Base-by-base conservation (phyloP, 2,888 invertebrate genomes). In the Heliconius cydno region DNA sequence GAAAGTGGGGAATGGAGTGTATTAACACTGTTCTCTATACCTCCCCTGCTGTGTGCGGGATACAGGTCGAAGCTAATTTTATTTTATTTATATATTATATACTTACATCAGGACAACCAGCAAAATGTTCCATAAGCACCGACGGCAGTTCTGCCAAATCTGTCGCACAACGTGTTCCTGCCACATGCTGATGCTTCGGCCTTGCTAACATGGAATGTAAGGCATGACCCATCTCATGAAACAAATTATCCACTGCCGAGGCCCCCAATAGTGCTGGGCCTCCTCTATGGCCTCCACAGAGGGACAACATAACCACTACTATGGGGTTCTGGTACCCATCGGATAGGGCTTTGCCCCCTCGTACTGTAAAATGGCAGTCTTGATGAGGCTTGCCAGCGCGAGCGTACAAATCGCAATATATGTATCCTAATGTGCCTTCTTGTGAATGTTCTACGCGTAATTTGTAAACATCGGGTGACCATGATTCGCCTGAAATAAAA, bases 111-210 rank as follows among this genome's bases (percentile, higher is more conserved):
- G 97, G 97, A 94, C 99, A 98, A 78, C 97, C 96, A 15, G 98
- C 98, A 95, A 99, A 99, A 92, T 98, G 98, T 94, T 99, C 99
- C 99, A 99, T 99, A 28, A 99, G 95, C 81, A 99, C 97, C n/a
- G 99, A 99, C 12, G 99, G 99, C 67, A 99, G 98, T 96, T 99
- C 99, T 2, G 99, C 99, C 89, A 99, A 98, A 95, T 99, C 99
- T 7, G 99, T 99, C 83, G 98, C 90, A 90, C 99, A 99, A 79
- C 99, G 96, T 0, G 99, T 99, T 81, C 99, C 99, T 6, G 99
- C 98, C 70, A 99, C 98, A 93, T 99, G 99, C 92, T 99, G 99
- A 93, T 99, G 98, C 81, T 96, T 96, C 0, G 99, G 99, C 82
- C 99, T 96, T 3, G 98, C 99, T 84, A 99, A 93, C 99, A 99